Evolutionary conservation across 2,797 vertebrate species (phyloP).

Genomic region (Myripristis murdjan): DNA sequence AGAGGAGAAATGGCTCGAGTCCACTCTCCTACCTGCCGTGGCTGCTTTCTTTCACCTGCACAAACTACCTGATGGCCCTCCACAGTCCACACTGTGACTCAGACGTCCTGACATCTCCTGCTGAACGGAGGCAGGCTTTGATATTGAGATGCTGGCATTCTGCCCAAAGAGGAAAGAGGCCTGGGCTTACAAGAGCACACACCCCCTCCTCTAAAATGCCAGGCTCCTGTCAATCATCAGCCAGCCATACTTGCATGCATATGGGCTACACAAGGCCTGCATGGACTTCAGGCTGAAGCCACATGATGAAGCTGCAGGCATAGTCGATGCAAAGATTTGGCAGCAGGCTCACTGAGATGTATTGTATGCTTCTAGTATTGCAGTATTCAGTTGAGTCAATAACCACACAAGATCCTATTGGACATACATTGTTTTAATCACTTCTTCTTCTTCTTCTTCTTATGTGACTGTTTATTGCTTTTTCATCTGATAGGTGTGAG

Average conservation of each 20-base stretch:
- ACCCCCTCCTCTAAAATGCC: constrained; percentile 47
- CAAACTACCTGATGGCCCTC: constrained; percentile 33
- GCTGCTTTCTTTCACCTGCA: constrained; percentile 35
- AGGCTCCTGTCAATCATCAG: constrained; percentile 51
- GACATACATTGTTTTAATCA: not conserved
- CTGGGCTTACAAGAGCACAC: constrained; percentile 8
- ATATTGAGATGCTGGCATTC: constrained; percentile 59
- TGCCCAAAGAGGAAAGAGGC: constrained; percentile 32
- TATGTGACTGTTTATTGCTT: not conserved
- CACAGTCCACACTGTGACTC: constrained; percentile 22
- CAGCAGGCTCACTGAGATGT: not conserved
- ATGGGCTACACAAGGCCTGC: constrained; percentile 13
- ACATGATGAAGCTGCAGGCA: not conserved
- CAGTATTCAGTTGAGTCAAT: not conserved
- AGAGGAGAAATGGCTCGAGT: constrained; percentile 15
- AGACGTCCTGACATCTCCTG: constrained; percentile 28
- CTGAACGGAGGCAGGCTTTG: constrained; percentile 41
- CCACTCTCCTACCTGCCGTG: not conserved
- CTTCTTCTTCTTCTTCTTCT: no score
- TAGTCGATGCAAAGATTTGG: not conserved
- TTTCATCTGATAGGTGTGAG: not conserved
- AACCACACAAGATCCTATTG: not conserved
- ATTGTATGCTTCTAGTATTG: not conserved
- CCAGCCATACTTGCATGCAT: constrained; percentile 14
- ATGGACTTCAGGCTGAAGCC: constrained; percentile 2